These are phyloP conservation scores for Eristalis intricaria DNA, from an alignment of 2,888 invertebrate species.

Conservation along the genomic window DNA sequence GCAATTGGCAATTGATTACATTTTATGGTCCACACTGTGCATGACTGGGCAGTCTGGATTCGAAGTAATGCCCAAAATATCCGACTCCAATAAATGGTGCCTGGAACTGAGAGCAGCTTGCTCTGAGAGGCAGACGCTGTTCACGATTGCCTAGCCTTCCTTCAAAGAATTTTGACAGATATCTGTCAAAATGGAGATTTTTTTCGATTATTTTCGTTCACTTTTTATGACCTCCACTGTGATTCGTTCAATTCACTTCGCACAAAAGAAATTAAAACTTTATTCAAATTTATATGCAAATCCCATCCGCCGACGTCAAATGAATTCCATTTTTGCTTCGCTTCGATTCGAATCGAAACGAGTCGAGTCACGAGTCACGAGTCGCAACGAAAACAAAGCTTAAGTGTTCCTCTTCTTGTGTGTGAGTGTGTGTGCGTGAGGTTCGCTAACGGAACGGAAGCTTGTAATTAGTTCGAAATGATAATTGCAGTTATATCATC, in stretches of 20 bases:
- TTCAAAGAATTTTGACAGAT: no score
- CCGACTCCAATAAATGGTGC: no score
- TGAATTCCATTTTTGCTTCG: constrained; percentile 15
- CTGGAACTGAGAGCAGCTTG: no score
- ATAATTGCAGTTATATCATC: constrained; percentile 41
- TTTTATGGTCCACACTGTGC: not conserved
- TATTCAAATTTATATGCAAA: constrained; percentile 27
- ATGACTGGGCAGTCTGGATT: not conserved
- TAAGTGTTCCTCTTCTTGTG: not conserved
- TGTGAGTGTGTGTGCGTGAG: not conserved
- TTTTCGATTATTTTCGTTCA: not conserved
- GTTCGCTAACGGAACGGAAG: constrained; percentile 50
- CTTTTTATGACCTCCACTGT: not conserved
- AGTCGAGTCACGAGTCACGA: not conserved
- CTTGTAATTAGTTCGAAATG: constrained; percentile 36
- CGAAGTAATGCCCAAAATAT: no score
- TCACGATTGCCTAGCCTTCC: no score
- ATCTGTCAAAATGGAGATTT: not conserved
- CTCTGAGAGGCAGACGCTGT: no score
- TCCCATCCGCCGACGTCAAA: constrained; percentile 2
- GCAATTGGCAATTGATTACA: not conserved
- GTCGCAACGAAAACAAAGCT: not conserved
- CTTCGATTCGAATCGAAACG: not conserved
- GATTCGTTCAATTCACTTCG: constrained; percentile 4
- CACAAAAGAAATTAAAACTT: constrained; percentile 18